A percentile compares a stretch with the other conserved stretches of the same genome.
These are phyloP conservation scores for Tetramorium parvispinum DNA, from an alignment of 1,140 invertebrate species.

Conservation along the genomic window DNA sequence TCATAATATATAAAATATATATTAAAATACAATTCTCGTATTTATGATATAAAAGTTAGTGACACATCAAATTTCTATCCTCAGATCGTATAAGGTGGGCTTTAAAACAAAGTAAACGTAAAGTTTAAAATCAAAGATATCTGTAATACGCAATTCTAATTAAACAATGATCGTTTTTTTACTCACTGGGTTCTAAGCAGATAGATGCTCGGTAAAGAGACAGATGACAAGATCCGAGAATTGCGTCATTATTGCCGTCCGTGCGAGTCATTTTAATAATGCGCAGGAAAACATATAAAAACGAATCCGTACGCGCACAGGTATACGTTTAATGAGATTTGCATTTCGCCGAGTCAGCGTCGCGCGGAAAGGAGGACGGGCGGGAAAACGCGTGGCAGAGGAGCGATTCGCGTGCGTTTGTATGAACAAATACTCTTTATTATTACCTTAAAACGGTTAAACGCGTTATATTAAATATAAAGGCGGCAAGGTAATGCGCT, in stretches of 20 bases:
- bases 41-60: background rate
- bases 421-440: slow-evolving; percentile 72
- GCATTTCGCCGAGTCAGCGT: background rate
- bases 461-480: slow-evolving; percentile 60
- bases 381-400: background rate
- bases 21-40: background rate
- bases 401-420: background rate
- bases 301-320: background rate
- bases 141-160: background rate
- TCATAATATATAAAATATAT: background rate
- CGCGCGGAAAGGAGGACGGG: too few species aligned
- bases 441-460: slow-evolving; percentile 67
- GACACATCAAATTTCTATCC: background rate
- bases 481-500: slow-evolving; percentile 58
- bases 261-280: background rate
- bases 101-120: background rate
- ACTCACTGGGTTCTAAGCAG: background rate
- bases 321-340: slow-evolving; percentile 14
- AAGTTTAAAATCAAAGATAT: background rate
- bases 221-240: background rate
- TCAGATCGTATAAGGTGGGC: background rate
- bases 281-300: slow-evolving; percentile 3
- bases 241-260: background rate
- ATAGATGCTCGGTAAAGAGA: background rate
- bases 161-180: background rate